Percentiles rank a stretch among this genome's conserved stretches.
Evolutionary conservation across 2,888 invertebrate genomes (phyloP).

Genomic region (Pristionchus japonicus): DNA sequence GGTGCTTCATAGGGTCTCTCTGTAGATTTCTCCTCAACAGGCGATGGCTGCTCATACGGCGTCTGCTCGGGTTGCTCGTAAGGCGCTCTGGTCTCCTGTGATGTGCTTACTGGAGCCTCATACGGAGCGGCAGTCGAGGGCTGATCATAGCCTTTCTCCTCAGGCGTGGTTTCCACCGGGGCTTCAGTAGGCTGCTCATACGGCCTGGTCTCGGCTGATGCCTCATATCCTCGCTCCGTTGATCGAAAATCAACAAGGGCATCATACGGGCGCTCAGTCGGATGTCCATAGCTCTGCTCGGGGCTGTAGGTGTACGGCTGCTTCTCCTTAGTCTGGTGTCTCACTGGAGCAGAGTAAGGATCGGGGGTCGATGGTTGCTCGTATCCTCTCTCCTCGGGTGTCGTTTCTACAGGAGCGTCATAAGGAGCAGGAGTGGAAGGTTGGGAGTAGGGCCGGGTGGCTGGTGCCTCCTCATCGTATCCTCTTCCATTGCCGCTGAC

Average conservation of each 20-base stretch:
- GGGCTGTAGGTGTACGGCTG: too few species aligned
- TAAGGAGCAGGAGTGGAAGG: not conserved
- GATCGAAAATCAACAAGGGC: too few species aligned
- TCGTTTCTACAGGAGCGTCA: not conserved
- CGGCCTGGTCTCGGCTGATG: not conserved
- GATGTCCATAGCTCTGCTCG: not conserved
- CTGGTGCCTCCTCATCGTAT: conserved; percentile 2
- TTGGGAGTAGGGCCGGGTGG: not conserved
- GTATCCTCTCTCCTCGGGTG: not conserved
- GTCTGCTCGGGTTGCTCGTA: not conserved
- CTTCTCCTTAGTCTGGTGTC: too few species aligned
- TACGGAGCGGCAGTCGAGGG: not conserved
- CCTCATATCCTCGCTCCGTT: not conserved
- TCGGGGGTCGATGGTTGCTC: not conserved
- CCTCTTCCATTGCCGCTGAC: not conserved
- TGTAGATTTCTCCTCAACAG: not conserved
- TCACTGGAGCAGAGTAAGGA: not conserved
- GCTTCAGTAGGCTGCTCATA: not conserved
- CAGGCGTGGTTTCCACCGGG: not conserved
- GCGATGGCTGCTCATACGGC: not conserved
- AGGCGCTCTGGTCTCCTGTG: not conserved
- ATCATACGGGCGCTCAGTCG: not conserved
- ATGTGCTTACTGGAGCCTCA: not conserved
- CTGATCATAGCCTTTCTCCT: not conserved
- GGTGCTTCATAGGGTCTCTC: not conserved